A percentile compares a stretch with the other conserved stretches of the same genome.
Evolutionary conservation across 2,113 vertebrate species (phyloP).

Genomic region (Connochaetes taurinus): DNA sequence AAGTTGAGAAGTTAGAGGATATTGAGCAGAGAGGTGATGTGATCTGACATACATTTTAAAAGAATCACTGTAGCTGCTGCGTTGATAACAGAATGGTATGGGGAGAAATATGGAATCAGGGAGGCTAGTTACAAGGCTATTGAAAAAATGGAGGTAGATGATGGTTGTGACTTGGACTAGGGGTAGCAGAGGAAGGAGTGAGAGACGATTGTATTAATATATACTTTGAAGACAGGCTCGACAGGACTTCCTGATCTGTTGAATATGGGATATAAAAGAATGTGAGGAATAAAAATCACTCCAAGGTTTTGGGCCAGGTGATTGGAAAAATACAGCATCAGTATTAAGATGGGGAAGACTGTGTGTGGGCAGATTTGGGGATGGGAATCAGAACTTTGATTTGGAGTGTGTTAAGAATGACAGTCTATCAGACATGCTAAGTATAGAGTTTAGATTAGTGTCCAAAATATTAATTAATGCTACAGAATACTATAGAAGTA

Average conservation of each 20-base stretch:
- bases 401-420: not conserved
- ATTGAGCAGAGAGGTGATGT: not conserved
- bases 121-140: not conserved
- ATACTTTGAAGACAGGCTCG: not conserved
- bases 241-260: not conserved
- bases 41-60: not conserved
- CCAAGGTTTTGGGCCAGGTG: not conserved
- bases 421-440: not conserved
- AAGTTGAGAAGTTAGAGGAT: not conserved
- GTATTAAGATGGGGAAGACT: not conserved
- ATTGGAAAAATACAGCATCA: not conserved
- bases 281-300: not conserved
- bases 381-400: not conserved
- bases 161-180: not conserved
- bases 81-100: not conserved
- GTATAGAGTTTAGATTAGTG: not conserved
- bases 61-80: not conserved
- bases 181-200: not conserved
- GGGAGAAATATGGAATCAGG: not conserved
- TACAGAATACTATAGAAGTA: not conserved
- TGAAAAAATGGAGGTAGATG: not conserved
- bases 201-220: not conserved
- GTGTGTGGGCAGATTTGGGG: not conserved
- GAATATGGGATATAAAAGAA: not conserved
- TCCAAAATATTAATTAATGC: not conserved